Percentiles rank a stretch among this genome's conserved stretches.
phyloP scores from a whole-genome alignment of 2,797 vertebrate species.

The Phaenicophaeus curvirostris region DNA sequence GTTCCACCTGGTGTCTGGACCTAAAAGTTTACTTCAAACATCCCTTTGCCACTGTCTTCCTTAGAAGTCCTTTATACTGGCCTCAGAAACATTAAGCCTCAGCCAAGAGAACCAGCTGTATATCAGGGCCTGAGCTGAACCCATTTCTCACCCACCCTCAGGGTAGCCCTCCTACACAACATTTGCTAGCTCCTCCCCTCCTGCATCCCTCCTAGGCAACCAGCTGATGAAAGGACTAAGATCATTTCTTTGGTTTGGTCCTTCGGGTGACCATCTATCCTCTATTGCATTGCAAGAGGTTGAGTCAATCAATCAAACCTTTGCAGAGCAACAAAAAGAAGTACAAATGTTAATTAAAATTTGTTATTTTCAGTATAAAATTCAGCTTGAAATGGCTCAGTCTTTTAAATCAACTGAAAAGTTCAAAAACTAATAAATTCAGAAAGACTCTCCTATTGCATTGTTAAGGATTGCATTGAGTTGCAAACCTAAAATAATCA shows the following conservation, averaged over 20 bases:
- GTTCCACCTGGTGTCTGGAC: neutral
- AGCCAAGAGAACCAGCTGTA: neutral
- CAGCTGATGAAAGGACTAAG: neutral
- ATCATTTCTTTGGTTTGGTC: neutral
- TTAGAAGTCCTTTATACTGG: neutral
- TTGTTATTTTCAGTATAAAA: neutral
- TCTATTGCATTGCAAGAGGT: neutral
- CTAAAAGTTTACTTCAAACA: neutral
- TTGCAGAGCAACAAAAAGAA: neutral
- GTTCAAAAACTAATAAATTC: neutral
- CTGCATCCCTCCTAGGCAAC: neutral
- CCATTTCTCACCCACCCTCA: neutral
- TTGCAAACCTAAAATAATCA: neutral
- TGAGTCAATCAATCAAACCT: neutral
- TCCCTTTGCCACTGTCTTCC: neutral
- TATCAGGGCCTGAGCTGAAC: neutral
- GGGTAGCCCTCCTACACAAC: neutral
- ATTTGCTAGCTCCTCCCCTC: neutral
- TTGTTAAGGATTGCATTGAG: neutral
- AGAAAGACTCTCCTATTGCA: neutral
- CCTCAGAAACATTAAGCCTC: neutral
- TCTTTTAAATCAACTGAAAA: neutral
- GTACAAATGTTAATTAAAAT: neutral
- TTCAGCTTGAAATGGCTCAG: neutral
- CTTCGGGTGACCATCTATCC: neutral